phyloP scores from a whole-genome alignment of 2,888 invertebrate species.

The Leucoptera coffeella region DNA sequence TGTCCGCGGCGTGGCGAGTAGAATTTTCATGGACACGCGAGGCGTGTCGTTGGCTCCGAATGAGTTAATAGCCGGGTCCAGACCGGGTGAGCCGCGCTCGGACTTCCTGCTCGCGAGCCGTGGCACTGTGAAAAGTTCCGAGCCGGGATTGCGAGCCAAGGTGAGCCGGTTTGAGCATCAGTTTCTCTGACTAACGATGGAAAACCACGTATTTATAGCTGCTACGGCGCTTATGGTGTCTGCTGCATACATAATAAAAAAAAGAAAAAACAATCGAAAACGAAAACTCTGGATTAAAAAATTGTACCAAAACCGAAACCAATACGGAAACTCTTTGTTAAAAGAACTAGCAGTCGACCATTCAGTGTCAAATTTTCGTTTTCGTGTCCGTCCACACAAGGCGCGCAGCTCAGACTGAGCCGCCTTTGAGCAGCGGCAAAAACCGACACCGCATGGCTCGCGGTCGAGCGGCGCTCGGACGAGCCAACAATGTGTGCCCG shows the following conservation, averaged over 20 bases:
- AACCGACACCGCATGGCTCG: constrained; percentile 9
- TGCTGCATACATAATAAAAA: neutral
- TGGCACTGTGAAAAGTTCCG: neutral
- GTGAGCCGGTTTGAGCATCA: neutral
- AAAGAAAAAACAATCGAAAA: neutral
- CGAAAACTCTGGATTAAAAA: neutral
- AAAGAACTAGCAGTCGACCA: neutral
- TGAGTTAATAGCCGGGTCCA: neutral
- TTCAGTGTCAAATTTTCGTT: constrained; percentile 1
- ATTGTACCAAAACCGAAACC: neutral
- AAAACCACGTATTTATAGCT: neutral
- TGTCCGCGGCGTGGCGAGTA: too few species aligned
- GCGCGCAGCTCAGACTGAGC: constrained; percentile 6
- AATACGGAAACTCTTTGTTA: neutral
- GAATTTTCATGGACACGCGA: too few species aligned
- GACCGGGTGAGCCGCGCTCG: neutral
- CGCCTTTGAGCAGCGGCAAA: constrained; percentile 7
- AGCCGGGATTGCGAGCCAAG: neutral
- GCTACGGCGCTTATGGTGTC: neutral
- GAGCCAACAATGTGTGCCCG: constrained; percentile 9
- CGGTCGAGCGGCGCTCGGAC: constrained; percentile 8
- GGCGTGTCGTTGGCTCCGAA: too few species aligned
- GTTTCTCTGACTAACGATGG: neutral
- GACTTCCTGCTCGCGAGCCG: neutral
- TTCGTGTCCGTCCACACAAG: constrained; percentile 4